Conservation (phyloP, 1,140 invertebrate genomes). For the Drosophila hydei region DNA sequence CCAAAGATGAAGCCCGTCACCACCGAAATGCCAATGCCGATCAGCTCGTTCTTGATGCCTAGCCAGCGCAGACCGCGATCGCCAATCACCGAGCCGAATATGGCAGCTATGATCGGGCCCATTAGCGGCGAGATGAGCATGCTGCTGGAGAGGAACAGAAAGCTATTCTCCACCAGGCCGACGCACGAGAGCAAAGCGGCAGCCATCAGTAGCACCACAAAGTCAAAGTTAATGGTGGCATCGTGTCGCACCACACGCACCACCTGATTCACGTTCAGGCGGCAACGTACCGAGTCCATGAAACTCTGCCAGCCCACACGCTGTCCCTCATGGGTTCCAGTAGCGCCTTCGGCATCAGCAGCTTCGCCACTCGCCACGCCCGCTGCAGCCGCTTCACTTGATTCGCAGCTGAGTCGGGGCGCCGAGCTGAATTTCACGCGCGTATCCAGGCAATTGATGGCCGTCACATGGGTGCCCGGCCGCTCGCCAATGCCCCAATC, state of each 20-base stretch:
- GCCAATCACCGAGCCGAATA: constrained; percentile 88
- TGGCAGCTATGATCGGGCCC: constrained; percentile 90
- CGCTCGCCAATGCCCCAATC: constrained; percentile 81
- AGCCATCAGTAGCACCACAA: constrained; percentile 87
- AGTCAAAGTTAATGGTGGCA: constrained; percentile 90
- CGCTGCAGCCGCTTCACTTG: too few species aligned
- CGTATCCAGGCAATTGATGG: constrained; percentile 77
- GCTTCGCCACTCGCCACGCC: too few species aligned
- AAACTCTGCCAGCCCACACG: constrained; percentile 85
- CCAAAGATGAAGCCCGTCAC: constrained; percentile 88
- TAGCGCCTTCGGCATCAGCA: too few species aligned
- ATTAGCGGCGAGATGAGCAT: constrained; percentile 92
- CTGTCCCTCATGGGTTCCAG: constrained; percentile 35
- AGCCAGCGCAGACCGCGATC: constrained; percentile 86
- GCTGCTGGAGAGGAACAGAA: constrained; percentile 89
- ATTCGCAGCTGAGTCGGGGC: too few species aligned
- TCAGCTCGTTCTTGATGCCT: constrained; percentile 87
- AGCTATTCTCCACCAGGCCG: constrained; percentile 91
- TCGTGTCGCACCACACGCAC: constrained; percentile 87
- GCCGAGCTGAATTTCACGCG: not conserved
- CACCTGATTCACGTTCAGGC: constrained; percentile 89
- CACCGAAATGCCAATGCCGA: constrained; percentile 87
- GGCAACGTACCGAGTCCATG: constrained; percentile 86
- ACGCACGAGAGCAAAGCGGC: constrained; percentile 88
- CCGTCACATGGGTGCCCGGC: constrained; percentile 76